Percentiles rank a stretch among this genome's conserved stretches.
Evolutionary conservation across 35 echinoderm and acorn worm species (phyloP).

Genomic region (Apostichopus parvimensis): DNA sequence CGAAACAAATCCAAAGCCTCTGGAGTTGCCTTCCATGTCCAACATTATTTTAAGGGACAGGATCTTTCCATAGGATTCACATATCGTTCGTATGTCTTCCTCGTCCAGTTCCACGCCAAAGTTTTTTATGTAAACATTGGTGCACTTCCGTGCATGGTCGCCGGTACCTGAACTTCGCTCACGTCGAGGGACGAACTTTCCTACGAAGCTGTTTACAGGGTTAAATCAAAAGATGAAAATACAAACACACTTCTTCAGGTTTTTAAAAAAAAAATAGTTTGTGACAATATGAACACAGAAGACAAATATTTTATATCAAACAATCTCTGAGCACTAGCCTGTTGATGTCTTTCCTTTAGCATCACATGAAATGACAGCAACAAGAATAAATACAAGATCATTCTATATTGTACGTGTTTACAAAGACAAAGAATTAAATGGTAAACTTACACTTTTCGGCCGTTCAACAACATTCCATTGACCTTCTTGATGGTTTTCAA

Average conservation of each 20-base stretch:
- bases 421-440: background rate
- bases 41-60: slow-evolving; percentile 77
- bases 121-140: slow-evolving; percentile 96
- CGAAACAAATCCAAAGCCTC: slow-evolving; percentile 93
- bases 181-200: slow-evolving; percentile 73
- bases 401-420: no score
- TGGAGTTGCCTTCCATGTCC: slow-evolving; percentile 67
- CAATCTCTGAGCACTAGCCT: no score
- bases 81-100: slow-evolving; percentile 65
- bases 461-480: slow-evolving; percentile 97
- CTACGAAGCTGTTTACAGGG: slow-evolving; percentile 69
- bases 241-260: background rate
- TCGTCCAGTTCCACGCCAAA: slow-evolving; percentile 76
- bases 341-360: no score
- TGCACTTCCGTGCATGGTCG: slow-evolving; percentile 84
- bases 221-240: background rate
- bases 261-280: background rate
- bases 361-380: no score
- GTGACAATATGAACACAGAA: background rate
- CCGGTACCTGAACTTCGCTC: slow-evolving; percentile 75
- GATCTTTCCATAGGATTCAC: slow-evolving; percentile 69
- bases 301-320: no score
- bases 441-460: slow-evolving; percentile 96
- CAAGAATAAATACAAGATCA: no score
- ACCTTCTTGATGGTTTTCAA: slow-evolving; percentile 95